A percentile compares a stretch with the other conserved stretches of the same genome.
phyloP scores from a whole-genome alignment of 2,888 invertebrate species.

The Callyntrura sp. region DNA sequence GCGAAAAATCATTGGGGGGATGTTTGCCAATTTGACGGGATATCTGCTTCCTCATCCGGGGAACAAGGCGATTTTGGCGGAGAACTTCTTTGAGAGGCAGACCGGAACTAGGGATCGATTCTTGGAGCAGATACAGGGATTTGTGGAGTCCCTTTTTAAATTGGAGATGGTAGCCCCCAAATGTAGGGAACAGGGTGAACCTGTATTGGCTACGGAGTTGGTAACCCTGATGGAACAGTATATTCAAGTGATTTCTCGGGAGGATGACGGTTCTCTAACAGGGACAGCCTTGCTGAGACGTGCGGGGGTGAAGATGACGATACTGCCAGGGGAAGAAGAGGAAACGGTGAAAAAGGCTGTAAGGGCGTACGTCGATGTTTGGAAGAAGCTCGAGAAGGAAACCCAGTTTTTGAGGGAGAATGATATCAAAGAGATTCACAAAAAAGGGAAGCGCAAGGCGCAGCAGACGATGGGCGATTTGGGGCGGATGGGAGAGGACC shows the following conservation, averaged over 20 bases:
- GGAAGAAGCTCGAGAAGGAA: neutral
- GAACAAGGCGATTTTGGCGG: neutral
- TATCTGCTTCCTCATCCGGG: conserved; percentile 11
- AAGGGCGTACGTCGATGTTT: neutral
- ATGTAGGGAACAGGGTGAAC: neutral
- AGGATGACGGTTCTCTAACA: neutral
- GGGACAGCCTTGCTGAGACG: neutral
- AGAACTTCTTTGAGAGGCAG: neutral
- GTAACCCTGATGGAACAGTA: too few relatives aligned
- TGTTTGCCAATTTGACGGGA: neutral
- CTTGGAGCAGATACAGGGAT: neutral
- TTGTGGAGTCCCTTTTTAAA: neutral
- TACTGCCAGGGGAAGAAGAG: neutral
- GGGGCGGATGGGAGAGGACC: neutral
- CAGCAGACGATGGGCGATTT: neutral
- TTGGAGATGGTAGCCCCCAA: neutral
- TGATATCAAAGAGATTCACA: neutral
- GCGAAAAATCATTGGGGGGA: neutral
- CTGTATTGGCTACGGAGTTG: too few relatives aligned
- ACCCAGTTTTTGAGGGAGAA: neutral
- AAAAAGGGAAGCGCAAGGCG: neutral
- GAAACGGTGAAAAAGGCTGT: neutral
- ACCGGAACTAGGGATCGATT: neutral
- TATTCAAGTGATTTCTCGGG: too few relatives aligned
- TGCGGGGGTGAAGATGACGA: neutral